Base-by-base conservation (phyloP, 2,888 invertebrate species). In the Coleophora flavipennella region DNA sequence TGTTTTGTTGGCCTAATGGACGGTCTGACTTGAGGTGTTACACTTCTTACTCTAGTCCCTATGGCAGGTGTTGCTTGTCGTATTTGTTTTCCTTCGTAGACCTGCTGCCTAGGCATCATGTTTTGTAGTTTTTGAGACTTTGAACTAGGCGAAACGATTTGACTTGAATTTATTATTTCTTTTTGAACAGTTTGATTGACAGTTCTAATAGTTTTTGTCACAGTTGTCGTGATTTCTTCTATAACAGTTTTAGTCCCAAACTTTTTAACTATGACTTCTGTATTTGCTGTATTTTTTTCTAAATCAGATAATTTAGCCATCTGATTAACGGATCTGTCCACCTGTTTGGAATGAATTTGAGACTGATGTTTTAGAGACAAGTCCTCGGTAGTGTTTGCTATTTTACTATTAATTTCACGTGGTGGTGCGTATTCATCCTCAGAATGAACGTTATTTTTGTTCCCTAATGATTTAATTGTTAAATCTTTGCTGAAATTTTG, bases 151-250 rank as follows among this genome's bases (percentile, higher is more conserved):
- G 51, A 46, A 42, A 40, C 52, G n/a, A 49, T 53, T 44, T 71
- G 68, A 36, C 44, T 58, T 33, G 55, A 48, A 48, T 62, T 71
- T 46, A 62, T 64, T 26, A 72, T 54, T 57, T 76, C 70, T 55
- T 80, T 74, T 43, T 79, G 76, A 13, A 67, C 57, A 25, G 69
- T 70, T 55, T 80, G 76, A 48, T 80, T 83, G 0, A 83, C 71
- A 13, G 79, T 81, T 53, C 80, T 70, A 46, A 84, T 74, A 8
- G 83, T 84, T 68, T 81, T 81, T 8, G 84, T 84, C 2, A 84
- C 81, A 26, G 84, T 84, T 36, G 83, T 83, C 6, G 83, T 84
- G 28, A 84, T 73, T 64, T 84, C 84, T 65, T 84, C 67, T 45
- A 83, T 76, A 11, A 83, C 66, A 27, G 83, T 84, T 51, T 83